phyloP scores from a whole-genome alignment of 2,113 vertebrate species.

The Corynorhinus townsendii region DNA sequence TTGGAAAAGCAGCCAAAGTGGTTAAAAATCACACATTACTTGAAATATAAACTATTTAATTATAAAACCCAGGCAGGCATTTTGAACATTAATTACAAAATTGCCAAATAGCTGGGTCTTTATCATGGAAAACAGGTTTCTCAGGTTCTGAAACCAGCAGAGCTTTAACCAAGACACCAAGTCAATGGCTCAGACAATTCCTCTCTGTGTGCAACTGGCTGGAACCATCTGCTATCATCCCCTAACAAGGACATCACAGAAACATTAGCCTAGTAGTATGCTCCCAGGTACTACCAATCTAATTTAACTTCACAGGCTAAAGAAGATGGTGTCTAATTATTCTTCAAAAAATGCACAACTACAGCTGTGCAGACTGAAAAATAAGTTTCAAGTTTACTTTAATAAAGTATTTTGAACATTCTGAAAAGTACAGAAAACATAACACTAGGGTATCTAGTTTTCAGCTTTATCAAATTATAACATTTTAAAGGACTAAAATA shows the following conservation, averaged over 20 bases:
- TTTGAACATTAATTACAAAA: background rate
- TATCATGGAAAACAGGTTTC: conserved; percentile 40
- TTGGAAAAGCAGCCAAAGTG: background rate
- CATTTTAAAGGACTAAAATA: background rate
- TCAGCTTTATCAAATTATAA: background rate
- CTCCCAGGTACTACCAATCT: background rate
- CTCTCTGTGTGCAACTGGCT: background rate
- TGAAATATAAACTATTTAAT: background rate
- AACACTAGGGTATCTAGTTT: background rate
- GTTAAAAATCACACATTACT: background rate
- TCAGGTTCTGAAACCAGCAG: background rate
- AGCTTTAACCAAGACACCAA: background rate
- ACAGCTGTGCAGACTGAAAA: background rate
- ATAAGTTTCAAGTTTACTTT: background rate
- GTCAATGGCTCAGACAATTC: background rate
- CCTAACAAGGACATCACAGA: background rate
- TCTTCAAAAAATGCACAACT: background rate
- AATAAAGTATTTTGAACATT: background rate
- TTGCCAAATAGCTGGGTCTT: background rate
- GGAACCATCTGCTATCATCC: background rate
- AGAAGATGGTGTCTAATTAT: background rate
- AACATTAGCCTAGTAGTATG: background rate
- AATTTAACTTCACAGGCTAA: background rate
- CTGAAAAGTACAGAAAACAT: background rate
- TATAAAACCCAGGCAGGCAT: background rate